A percentile compares a stretch with the other conserved stretches of the same genome.
Evolutionary conservation across 2,113 vertebrate species (phyloP).

Genomic region (Burhinus bistriatus): DNA sequence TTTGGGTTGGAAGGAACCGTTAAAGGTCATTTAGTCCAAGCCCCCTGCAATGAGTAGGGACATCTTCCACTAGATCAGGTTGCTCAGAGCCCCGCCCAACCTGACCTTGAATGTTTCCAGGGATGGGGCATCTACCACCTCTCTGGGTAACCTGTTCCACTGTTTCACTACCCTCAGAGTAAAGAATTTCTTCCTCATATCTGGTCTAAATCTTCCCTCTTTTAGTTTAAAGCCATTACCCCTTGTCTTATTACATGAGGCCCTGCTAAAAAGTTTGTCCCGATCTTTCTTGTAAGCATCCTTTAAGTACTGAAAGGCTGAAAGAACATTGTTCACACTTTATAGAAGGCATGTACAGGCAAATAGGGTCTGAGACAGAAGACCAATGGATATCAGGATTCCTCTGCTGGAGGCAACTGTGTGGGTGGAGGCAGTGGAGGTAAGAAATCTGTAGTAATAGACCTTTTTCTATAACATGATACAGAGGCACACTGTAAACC

Average conservation of each 20-base stretch:
- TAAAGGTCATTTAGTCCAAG: not conserved
- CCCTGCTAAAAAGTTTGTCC: not conserved
- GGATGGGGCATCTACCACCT: not conserved
- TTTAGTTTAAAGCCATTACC: not conserved
- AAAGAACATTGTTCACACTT: not conserved
- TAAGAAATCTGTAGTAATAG: not conserved
- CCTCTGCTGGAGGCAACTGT: not conserved
- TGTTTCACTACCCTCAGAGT: not conserved
- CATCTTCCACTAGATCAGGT: not conserved
- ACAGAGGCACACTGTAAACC: not conserved
- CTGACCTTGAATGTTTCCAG: not conserved
- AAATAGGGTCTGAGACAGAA: not conserved
- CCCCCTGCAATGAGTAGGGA: not conserved
- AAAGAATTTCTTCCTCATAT: not conserved
- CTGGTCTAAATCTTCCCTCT: not conserved
- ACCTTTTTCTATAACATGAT: not conserved
- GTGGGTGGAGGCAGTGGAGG: not conserved
- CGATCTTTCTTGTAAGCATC: not conserved
- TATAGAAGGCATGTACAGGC: not conserved
- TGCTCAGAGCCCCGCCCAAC: not conserved
- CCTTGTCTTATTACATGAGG: not conserved
- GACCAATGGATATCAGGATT: not conserved
- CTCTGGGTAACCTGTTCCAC: not conserved
- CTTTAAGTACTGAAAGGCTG: not conserved
- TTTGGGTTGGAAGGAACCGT: not conserved